Evolutionary conservation across 2,888 invertebrate genomes (phyloP), one percentile per base, ranked within the genome.

Genomic region (Girardia tigrina): DNA sequence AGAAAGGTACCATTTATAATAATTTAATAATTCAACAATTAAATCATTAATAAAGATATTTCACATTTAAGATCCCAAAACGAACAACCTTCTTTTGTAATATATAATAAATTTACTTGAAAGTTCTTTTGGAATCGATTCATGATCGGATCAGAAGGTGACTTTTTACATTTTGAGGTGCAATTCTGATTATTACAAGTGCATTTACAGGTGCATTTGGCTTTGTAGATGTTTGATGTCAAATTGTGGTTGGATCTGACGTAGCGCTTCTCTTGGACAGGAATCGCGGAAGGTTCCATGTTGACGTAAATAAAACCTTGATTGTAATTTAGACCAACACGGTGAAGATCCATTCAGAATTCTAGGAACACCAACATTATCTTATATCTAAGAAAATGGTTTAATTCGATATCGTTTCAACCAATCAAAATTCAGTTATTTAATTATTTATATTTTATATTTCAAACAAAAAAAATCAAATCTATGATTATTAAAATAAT

Each of bases 301-400:
- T 56, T 56, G 8, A 56, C 56, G 23, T 56, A 56, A n/a, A 16
- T 56, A n/a, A 56, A 56, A 56, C 56, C 56, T 56, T 56, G 4
- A 56, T 56, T 56, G n/a, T 56, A 56, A n/a, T 16, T 56, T 56
- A n/a, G 23, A 56, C 56, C 56, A 56, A 56, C 56, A 20, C 56
- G 56, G 23, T 56, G 56, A 56, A 56, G 56, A 56, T 56, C 56
- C 56, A 56, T 56, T 56, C 56, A 56, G 36, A 36, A 36, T 12
- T 36, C 16, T 16, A 16, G 16, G 36, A 36, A n/a, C n/a, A n/a
- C 16, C 16, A 16, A 36, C 8, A 36, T 36, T 36, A 36, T 12
- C 12, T 36, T 16, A 36, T 36, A 36, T 36, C 16, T 36, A 36
- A 36, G 8, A 8, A 36, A 16, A 36, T 16, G 36, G 16, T 36